Percentiles rank a stretch among this genome's conserved stretches.
Evolutionary conservation across 2,797 vertebrate genomes (phyloP).

Genomic region (Zalophus californianus): DNA sequence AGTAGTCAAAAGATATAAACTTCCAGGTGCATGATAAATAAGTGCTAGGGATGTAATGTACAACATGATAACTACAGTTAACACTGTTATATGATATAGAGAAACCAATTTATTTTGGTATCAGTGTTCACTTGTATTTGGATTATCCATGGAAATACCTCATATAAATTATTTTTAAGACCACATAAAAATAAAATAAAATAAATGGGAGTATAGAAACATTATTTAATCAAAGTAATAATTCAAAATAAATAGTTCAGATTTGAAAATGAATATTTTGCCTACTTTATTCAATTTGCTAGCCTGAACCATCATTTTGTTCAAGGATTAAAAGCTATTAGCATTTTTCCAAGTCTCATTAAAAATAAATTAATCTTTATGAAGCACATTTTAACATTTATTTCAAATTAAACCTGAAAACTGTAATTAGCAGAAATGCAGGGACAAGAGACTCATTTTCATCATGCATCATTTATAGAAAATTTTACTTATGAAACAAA

Average conservation of each 20-base stretch:
- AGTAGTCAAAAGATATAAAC: neutral
- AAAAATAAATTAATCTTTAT: slow-evolving; percentile 67
- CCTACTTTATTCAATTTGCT: slow-evolving; percentile 30
- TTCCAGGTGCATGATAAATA: neutral
- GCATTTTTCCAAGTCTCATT: slow-evolving; percentile 50
- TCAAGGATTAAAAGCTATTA: slow-evolving; percentile 55
- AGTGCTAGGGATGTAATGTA: neutral
- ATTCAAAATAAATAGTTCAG: slow-evolving; percentile 7
- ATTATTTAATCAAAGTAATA: neutral
- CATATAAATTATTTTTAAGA: neutral
- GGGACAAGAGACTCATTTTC: neutral
- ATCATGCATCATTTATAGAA: neutral
- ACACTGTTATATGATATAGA: neutral
- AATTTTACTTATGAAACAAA: neutral
- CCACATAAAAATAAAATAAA: neutral
- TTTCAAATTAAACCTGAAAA: slow-evolving; percentile 48
- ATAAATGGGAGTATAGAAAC: neutral
- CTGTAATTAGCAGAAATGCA: slow-evolving; percentile 35
- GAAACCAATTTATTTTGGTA: neutral
- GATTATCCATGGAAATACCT: neutral
- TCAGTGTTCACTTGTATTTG: neutral
- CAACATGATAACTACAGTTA: neutral
- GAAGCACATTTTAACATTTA: slow-evolving; percentile 33
- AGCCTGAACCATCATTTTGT: neutral
- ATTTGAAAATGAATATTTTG: slow-evolving; percentile 25